Percentiles rank a stretch among this genome's conserved stretches.
phyloP scores from a whole-genome alignment of 2,113 vertebrate genomes.

The Falcunculus frontatus region DNA sequence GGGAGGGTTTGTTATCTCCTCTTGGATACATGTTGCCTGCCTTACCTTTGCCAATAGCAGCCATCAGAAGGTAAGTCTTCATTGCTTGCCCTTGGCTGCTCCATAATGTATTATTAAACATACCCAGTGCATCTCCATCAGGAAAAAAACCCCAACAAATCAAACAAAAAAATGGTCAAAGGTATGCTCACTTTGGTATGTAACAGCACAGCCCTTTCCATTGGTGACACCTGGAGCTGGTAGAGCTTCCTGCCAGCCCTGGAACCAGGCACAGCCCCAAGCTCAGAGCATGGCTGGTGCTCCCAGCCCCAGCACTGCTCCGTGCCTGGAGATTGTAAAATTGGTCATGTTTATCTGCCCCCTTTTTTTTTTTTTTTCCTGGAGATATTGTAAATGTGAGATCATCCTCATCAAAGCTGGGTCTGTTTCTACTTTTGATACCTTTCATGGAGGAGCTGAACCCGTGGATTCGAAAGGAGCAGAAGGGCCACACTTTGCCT shows the following conservation, averaged over 20 bases:
- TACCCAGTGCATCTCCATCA: not conserved
- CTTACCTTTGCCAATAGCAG: not conserved
- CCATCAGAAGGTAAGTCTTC: not conserved
- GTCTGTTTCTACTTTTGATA: not conserved
- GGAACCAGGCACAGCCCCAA: not conserved
- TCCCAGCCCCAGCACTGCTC: not conserved
- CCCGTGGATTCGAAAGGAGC: fast-evolving
- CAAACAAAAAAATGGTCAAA: not conserved
- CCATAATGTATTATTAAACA: not conserved
- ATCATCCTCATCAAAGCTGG: not conserved
- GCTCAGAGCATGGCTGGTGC: not conserved
- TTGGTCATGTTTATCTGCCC: not conserved
- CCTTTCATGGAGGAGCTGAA: not conserved
- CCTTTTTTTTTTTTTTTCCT: fast-evolving
- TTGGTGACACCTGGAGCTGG: not conserved
- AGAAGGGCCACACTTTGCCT: not conserved
- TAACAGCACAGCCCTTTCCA: not conserved
- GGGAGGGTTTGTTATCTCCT: not conserved
- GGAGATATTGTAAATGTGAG: not conserved
- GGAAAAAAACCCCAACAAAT: not conserved
- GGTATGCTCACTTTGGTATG: not conserved
- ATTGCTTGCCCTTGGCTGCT: not conserved
- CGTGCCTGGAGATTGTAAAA: not conserved
- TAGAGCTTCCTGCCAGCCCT: not conserved
- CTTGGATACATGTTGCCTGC: not conserved